These are phyloP conservation scores for Rhagologus leucostigma DNA, from an alignment of 2,113 vertebrate species.

Conservation along the genomic window DNA sequence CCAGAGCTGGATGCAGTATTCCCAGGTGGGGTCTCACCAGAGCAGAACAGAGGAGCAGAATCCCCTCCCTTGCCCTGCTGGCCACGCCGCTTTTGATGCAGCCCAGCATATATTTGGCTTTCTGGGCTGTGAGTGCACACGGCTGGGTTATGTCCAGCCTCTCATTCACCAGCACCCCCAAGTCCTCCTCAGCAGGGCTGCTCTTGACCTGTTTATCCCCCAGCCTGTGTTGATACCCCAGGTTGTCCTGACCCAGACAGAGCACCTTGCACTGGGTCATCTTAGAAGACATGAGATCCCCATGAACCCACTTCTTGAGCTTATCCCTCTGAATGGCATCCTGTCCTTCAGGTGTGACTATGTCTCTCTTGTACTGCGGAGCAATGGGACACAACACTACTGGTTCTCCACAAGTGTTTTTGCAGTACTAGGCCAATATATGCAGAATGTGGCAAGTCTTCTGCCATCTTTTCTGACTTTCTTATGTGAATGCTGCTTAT, in stretches of 20 bases:
- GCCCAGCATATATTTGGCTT: neutral
- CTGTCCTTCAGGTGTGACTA: too few species aligned
- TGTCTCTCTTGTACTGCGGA: neutral
- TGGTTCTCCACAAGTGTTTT: neutral
- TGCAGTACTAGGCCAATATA: neutral
- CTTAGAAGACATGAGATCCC: neutral
- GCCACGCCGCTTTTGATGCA: fast-evolving
- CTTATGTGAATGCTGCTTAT: neutral
- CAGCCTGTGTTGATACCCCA: too few species aligned
- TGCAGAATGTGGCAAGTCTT: fast-evolving
- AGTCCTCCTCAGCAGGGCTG: neutral
- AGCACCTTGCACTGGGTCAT: neutral
- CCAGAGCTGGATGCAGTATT: neutral
- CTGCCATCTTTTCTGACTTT: neutral
- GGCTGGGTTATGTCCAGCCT: too few species aligned
- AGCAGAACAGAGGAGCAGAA: neutral
- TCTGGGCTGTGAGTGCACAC: neutral
- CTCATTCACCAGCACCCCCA: neutral
- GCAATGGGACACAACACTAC: neutral
- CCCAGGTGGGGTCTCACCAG: too few species aligned
- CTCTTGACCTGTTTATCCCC: neutral
- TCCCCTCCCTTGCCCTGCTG: fast-evolving
- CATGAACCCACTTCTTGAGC: neutral
- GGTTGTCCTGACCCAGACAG: too few species aligned
- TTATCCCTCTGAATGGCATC: neutral